Evolutionary conservation across 1,140 invertebrate genomes (phyloP).

Genomic region (Gryllus bimaculatus): DNA sequence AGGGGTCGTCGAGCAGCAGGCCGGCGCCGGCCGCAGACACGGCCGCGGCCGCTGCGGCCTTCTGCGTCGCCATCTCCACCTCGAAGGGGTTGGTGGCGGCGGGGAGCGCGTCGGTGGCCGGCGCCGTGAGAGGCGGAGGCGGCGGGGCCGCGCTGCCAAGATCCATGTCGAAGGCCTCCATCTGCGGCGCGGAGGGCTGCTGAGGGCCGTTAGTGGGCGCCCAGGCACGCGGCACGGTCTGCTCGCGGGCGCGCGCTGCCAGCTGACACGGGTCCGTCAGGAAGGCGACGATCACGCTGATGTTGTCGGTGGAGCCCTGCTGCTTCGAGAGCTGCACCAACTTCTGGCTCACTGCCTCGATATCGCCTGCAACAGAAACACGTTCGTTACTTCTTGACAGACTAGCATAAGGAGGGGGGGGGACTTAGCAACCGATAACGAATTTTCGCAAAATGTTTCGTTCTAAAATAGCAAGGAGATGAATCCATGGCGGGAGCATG

Average conservation of each 20-base stretch:
- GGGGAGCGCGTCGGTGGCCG: conserved; percentile 12
- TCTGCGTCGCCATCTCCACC: background rate
- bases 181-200: background rate
- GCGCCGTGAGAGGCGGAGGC: background rate
- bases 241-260: conserved; percentile 10
- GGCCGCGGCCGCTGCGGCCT: background rate
- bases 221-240: background rate
- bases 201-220: background rate
- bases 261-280: conserved; percentile 50
- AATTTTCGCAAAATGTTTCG: too few species aligned
- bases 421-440: too few species aligned
- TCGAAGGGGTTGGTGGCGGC: conserved; percentile 10
- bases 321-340: conserved; percentile 64
- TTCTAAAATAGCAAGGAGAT: too few species aligned
- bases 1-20: conserved; percentile 7
- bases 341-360: conserved; percentile 50
- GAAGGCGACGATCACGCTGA: conserved; percentile 79
- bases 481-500: too few species aligned
- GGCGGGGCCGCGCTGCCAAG: conserved; percentile 9
- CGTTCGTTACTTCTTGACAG: too few species aligned
- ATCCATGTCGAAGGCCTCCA: conserved; percentile 10
- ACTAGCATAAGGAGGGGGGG: too few species aligned
- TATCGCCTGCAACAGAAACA: conserved; percentile 44
- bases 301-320: conserved; percentile 73
- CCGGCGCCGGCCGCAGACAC: conserved; percentile 1